Base-by-base conservation (phyloP, 2,888 invertebrate species). In the Encarsia formosa region DNA sequence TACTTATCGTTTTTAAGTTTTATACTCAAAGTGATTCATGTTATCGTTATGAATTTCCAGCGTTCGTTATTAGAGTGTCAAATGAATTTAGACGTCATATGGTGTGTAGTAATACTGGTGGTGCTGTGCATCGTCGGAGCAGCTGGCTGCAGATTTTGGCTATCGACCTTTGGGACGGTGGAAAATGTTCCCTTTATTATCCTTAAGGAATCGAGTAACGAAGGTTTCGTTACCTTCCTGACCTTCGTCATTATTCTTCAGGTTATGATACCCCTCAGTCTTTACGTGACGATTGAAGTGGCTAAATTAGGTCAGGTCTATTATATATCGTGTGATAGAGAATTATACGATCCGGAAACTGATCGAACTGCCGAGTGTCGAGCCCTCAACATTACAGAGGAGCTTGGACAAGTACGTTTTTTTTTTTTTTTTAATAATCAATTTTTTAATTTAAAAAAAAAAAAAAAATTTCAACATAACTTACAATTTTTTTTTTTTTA, bases 261-360 rank as follows among this genome's bases (percentile, higher is more conserved):
- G 82, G 88, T 96, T 56, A 92, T 98, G 87, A 96, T 98, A 70
- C 98, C 98, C 0, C 80, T 98, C 40, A 95, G 97, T 6, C 78
- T 98, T 55, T 98, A 98, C 76, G 97, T 98, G 47, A 94, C 96
- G 3, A 85, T 98, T 66, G 98, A 98, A 76, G 84, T 98, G 79
- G 91, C 96, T 63, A 98, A 97, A 76, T 82, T 97, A 57, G 82
- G 92, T 54, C 97, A 98, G 79, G 91, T 96, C 42, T 96, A 88
- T 76, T 93, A 95, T 74, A 96, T 98, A 65, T 89, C 91, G 66
- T 86, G 91, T 65, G 96, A 97, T 74, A 77, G 85, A 13, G 87
- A 91, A 61, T 81, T 98, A 70, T 93, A 88, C 74, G 92, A 97
- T 73, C 80, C 85, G 18, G 81, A 84, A 52, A 87, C 87, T 29